Evolutionary conservation across 2,797 vertebrate species (phyloP), one percentile per base, ranked within the genome.

Genomic region (Eremophila alpestris): DNA sequence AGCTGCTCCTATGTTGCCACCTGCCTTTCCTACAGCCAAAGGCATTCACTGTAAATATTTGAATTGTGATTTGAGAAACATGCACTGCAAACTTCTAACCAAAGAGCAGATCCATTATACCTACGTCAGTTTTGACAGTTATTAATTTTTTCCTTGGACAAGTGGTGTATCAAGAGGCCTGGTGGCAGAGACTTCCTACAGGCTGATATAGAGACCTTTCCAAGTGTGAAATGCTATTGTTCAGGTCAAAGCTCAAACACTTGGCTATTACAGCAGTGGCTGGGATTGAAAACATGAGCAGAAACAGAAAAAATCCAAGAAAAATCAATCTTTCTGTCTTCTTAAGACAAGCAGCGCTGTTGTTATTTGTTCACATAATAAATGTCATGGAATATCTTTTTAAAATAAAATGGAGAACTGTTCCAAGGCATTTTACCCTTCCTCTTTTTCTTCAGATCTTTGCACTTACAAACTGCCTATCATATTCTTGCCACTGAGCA

Each of bases 261-360:
- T 60, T 49, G 38, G 27, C 49, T 82, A 78, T 63, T 82, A 60
- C 16, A 60, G 8, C 20, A 45, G 27, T 40, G 16, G 2, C 5
- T 84, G 32, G 4, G 4, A 10, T 71, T 89, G 64, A 80, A 84
- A 94, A 48, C 60, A 60, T 54, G 30, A 92, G 34, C 30, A 84
- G 36, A 76, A 83, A 3, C 5, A 62, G 9, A 59, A 19, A 70
- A 78, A 77, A 36, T 1, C 3, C 40, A 90, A 73, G 64, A 34
- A 96, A 95, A 94, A 96, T 94, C 79, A 90, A 74, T 84, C 38
- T 68, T 93, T 74, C 24, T 68, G 10, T 63, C 32, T 63, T 96
- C 73, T 90, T 77, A 62, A 80, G n/a, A 46, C 30, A 90, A 93
- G 63, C 5, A 80, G 2, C 26, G n/a, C 41, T 76, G 27, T 56